These are phyloP conservation scores for Sebastes vulpes DNA, from an alignment of 2,797 vertebrate species.

Conservation along the genomic window DNA sequence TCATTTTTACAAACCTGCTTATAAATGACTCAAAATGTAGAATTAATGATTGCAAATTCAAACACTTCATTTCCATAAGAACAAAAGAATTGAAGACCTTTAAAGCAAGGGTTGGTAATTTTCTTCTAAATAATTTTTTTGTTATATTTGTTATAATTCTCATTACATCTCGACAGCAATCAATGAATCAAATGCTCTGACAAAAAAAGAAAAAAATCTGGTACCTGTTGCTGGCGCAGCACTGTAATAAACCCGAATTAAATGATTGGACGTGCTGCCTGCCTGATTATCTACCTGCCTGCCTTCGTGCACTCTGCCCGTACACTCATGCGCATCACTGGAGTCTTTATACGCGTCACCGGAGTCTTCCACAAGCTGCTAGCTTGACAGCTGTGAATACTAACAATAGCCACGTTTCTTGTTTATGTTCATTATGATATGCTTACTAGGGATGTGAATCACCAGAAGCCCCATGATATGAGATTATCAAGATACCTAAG, in stretches of 20 bases:
- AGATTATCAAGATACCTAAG: no score
- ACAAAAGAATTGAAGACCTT: not conserved
- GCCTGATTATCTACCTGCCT: accelerated
- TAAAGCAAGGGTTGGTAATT: not conserved
- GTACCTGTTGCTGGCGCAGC: no score
- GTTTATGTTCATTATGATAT: no score
- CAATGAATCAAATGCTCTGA: not conserved
- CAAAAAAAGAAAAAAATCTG: not conserved
- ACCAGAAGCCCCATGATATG: no score
- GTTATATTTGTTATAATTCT: not conserved
- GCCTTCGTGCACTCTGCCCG: no score
- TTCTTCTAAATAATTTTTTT: not conserved
- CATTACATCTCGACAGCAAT: not conserved
- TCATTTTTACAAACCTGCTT: not conserved
- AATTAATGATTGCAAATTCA: not conserved
- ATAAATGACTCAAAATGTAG: not conserved
- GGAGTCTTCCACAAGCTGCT: no score
- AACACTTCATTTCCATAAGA: not conserved
- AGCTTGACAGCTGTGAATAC: no score
- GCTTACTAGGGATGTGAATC: no score
- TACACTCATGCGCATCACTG: no score
- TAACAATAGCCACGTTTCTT: no score
- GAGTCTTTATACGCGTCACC: no score
- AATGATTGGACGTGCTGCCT: accelerated
- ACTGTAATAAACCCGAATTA: accelerated